Evolutionary conservation across 1,140 invertebrate species (phyloP).

Genomic region (Drosophila ercepeae): DNA sequence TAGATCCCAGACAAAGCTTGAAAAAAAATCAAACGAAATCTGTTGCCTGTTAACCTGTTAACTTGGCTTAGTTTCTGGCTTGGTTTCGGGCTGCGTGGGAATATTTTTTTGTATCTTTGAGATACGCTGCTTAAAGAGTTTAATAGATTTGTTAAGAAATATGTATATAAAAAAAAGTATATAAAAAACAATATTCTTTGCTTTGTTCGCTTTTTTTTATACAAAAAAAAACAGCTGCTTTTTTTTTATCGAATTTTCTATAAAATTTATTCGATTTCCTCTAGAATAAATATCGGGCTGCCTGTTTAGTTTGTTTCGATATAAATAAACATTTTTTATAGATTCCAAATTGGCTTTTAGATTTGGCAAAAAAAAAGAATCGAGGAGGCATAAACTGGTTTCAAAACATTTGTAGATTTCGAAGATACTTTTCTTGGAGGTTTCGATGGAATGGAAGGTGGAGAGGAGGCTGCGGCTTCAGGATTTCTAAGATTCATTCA

Average conservation of each 20-base stretch:
- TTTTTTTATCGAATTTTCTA: conserved; percentile 4
- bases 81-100: conserved; percentile 46
- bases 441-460: background rate
- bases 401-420: conserved; percentile 60
- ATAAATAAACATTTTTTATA: conserved; percentile 53
- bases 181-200: too few relatives aligned
- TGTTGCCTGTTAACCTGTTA: conserved; percentile 33
- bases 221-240: too few relatives aligned
- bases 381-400: conserved; percentile 76
- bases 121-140: too few relatives aligned
- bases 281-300: too few relatives aligned
- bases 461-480: background rate
- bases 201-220: too few relatives aligned
- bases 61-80: conserved; percentile 22
- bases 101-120: conserved; percentile 16
- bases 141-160: too few relatives aligned
- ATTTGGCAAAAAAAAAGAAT: conserved; percentile 54
- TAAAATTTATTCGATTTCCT: too few relatives aligned
- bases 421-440: conserved; percentile 54
- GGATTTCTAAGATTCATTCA: conserved; percentile 60
- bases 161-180: too few relatives aligned
- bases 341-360: conserved; percentile 68
- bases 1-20: conserved; percentile 25
- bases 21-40: conserved; percentile 37
- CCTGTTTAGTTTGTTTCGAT: conserved; percentile 17